Conservation (phyloP, 1,140 invertebrate species). For the Leptinotarsa defecta region DNA sequence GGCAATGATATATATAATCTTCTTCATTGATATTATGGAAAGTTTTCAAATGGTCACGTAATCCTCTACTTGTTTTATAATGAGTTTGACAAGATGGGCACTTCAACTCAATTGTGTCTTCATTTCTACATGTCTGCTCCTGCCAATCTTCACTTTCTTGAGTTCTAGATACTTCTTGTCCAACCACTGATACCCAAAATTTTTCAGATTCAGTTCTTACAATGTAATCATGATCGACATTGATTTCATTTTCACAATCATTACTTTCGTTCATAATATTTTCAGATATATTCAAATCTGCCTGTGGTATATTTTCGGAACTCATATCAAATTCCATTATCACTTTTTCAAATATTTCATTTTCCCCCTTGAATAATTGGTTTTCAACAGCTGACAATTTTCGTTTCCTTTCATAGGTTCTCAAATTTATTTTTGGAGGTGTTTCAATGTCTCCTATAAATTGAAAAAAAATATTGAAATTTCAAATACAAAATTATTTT, state of each 20-base stretch:
- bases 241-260: neutral
- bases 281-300: no score
- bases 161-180: neutral
- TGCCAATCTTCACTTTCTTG: neutral
- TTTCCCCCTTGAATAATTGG: no score
- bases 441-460: neutral
- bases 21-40: neutral
- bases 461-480: neutral
- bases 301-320: no score
- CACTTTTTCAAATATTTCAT: no score
- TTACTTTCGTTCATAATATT: neutral
- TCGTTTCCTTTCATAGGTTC: neutral
- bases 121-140: neutral
- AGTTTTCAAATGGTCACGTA: neutral
- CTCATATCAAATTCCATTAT: no score
- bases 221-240: constrained; percentile 3
- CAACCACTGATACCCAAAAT: neutral
- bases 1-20: neutral
- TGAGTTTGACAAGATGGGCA: neutral
- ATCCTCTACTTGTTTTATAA: neutral
- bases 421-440: neutral
- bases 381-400: neutral
- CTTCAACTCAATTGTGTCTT: neutral
- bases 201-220: neutral
- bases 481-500: neutral